Percentiles rank a stretch among this genome's conserved stretches.
Evolutionary conservation across 2,113 vertebrate species (phyloP).

Genomic region (Psittacara wagleri): DNA sequence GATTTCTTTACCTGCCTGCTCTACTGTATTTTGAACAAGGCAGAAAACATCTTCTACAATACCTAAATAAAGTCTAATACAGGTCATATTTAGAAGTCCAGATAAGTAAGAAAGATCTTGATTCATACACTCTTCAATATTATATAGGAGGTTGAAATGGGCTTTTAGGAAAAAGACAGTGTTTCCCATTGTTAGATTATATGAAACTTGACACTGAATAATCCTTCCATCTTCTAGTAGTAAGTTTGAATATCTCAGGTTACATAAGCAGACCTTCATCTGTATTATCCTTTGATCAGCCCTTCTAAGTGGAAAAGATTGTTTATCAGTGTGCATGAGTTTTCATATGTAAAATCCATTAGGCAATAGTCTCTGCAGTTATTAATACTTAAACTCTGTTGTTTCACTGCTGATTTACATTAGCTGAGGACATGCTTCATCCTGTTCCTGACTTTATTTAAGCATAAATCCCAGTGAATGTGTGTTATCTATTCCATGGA

Average conservation of each 20-base stretch:
- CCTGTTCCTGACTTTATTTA: not conserved
- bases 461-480: not conserved
- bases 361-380: not conserved
- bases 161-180: not conserved
- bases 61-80: not conserved
- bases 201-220: not conserved
- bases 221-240: not conserved
- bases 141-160: not conserved
- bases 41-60: not conserved
- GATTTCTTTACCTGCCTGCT: not conserved
- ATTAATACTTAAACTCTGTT: not conserved
- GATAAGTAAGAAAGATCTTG: not conserved
- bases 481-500: not conserved
- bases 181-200: not conserved
- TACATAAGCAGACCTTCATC: not conserved
- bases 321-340: not conserved
- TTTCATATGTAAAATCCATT: not conserved
- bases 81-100: not conserved
- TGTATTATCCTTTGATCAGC: not conserved
- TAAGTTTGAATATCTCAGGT: not conserved
- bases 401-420: constrained; percentile 1
- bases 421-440: not conserved
- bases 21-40: not conserved
- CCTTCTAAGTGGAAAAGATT: not conserved
- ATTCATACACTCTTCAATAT: not conserved